A percentile compares a stretch with the other conserved stretches of the same genome.
These are phyloP conservation scores for Pseudocheirus occidentalis DNA, from an alignment of 2,797 vertebrate species.

Conservation along the genomic window DNA sequence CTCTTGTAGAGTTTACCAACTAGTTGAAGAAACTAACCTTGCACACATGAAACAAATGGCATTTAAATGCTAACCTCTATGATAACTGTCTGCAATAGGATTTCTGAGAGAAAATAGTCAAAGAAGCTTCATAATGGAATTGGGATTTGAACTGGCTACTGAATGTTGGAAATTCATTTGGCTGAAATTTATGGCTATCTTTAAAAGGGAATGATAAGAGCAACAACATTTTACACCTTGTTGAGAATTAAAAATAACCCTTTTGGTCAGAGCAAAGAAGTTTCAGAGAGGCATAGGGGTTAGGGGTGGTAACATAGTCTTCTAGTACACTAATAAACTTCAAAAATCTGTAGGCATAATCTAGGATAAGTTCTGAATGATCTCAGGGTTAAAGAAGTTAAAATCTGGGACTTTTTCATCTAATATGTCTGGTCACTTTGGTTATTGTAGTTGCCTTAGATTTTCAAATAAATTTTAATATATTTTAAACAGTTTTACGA, in stretches of 20 bases:
- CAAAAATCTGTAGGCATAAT: not conserved
- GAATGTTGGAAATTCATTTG: not conserved
- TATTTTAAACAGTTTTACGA: not conserved
- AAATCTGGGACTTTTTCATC: not conserved
- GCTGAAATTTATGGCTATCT: not conserved
- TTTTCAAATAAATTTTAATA: not conserved
- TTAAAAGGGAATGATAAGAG: not conserved
- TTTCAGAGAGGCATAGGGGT: not conserved
- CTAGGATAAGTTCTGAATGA: not conserved
- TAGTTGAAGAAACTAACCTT: not conserved
- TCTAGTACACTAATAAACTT: not conserved
- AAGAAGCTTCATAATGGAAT: not conserved
- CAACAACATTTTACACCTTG: not conserved
- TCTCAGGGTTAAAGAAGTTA: slow-evolving; percentile 8
- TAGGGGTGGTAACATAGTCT: not conserved
- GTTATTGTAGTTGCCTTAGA: not conserved
- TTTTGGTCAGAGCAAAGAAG: not conserved
- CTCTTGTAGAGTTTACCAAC: not conserved
- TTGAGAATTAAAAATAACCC: not conserved
- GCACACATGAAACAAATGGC: not conserved
- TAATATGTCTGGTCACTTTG: not conserved
- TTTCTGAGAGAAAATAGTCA: not conserved
- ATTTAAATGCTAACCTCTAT: not conserved
- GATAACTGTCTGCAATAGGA: not conserved
- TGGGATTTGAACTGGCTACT: not conserved